These are phyloP conservation scores for Agelastica alni DNA, from an alignment of 2,888 invertebrate species.

Conservation along the genomic window DNA sequence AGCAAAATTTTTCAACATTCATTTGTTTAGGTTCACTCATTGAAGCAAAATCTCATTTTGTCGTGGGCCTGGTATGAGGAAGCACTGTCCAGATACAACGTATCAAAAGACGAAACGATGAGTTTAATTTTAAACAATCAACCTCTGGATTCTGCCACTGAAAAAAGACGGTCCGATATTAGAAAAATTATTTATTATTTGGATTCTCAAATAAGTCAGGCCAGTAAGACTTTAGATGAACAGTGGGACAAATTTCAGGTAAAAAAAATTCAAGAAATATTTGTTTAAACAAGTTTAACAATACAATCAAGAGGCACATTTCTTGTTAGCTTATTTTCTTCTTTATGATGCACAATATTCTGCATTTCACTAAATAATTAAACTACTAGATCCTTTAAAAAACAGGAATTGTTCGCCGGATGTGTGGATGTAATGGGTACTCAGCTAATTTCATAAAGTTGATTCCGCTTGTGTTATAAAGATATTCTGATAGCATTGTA, in stretches of 20 bases:
- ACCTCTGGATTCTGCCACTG: slow-evolving; percentile 68
- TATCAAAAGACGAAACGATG: slow-evolving; percentile 50
- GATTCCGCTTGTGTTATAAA: no score
- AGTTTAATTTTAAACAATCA: slow-evolving; percentile 50
- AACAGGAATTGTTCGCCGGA: no score
- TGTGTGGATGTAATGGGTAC: no score
- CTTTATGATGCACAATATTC: no score
- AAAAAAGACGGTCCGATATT: slow-evolving; percentile 70
- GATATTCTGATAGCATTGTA: no score
- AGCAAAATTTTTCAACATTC: background rate
- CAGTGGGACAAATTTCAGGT: slow-evolving; percentile 72
- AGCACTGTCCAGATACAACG: slow-evolving; percentile 58
- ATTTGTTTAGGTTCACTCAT: slow-evolving; percentile 49
- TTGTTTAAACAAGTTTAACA: no score
- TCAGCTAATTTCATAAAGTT: no score
- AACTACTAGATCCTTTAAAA: no score
- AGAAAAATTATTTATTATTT: slow-evolving; percentile 72
- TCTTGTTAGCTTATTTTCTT: no score
- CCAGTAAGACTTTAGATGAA: slow-evolving; percentile 72
- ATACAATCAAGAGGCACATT: no score
- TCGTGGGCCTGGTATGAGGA: slow-evolving; percentile 64
- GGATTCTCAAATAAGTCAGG: slow-evolving; percentile 74
- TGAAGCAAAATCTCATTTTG: slow-evolving; percentile 61
- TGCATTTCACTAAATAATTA: no score
- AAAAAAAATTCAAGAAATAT: no score